Base-by-base conservation (phyloP, 2,113 vertebrate genomes). In the Crotalus tigris region DNA sequence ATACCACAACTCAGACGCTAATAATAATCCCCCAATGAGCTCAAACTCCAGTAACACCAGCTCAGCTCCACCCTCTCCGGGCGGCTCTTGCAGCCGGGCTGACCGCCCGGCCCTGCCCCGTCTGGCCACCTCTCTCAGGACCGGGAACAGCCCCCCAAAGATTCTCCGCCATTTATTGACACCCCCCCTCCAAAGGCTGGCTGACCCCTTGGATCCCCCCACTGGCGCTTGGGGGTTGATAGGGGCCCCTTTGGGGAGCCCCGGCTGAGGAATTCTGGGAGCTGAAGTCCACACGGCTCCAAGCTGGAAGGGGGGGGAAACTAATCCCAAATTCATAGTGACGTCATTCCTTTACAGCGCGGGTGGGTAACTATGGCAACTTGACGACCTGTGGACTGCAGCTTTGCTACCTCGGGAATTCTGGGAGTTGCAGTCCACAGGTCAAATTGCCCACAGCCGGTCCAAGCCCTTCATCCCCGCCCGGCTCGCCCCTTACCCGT, bases 401-500 rank as follows among this genome's bases (percentile, higher is more conserved):
- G 58, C 58, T 7, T 7, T 7, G 59, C 59, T 23, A 0, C 2
- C 69, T n/a, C n/a, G 17, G 69, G 75, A 13, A 81, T 81, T 81
- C 75, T 81, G 75, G 69, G 29, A 21, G 89, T 44, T 29, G 46
- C 1, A 17, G 26, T 29, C 59, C 26, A 12, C 59, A 12, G 3
- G 26, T 12, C 59, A 4, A 15, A 29, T 12, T 12, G 4, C 26
- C 59, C 59, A 12, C 59, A 24, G 10, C 19, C 39, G n/a, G 4
- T 6, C 15, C 46, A 54, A 57, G 49, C 55, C 49, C 55, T 9
- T 55, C 0, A 21, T 59, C 33, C 9, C 0, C 5, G 7, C 8
- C 1, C 4, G 1, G 15, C 5, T 39, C 4, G 88, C 95, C 61
- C 11, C 61, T n/a, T 11, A 98, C 98, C 97, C 97, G 7, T 96